Conservation (phyloP, 2,888 invertebrate species). For the Emesis russula region DNA sequence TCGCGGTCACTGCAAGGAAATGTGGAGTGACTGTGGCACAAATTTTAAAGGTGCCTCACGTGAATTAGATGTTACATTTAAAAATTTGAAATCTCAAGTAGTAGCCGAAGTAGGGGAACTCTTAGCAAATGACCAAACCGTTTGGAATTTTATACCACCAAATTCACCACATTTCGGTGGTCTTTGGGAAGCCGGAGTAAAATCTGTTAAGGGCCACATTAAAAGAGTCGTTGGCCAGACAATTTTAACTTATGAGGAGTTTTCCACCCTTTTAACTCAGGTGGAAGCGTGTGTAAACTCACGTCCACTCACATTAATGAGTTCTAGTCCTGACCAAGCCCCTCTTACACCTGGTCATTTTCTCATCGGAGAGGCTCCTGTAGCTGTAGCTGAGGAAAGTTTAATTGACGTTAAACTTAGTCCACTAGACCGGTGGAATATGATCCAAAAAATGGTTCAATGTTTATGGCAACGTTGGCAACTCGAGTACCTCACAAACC, state of each 20-base stretch:
- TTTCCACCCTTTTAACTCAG: slow-evolving; percentile 54
- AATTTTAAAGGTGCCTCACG: too few species aligned
- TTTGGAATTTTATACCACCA: slow-evolving; percentile 75
- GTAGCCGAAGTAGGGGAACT: slow-evolving; percentile 69
- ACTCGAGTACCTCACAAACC: too few species aligned
- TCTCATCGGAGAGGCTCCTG: too few species aligned
- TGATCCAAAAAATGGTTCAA: too few species aligned
- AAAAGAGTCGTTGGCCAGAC: slow-evolving; percentile 66
- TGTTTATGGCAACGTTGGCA: too few species aligned
- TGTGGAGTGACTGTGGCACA: too few species aligned
- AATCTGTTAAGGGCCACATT: slow-evolving; percentile 63
- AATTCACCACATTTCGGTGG: slow-evolving; percentile 73
- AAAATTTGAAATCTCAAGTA: slow-evolving; percentile 42
- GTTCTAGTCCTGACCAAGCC: too few species aligned
- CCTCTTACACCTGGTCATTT: too few species aligned
- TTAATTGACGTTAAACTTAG: too few species aligned
- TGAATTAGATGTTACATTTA: slow-evolving; percentile 41
- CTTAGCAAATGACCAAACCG: slow-evolving; percentile 56
- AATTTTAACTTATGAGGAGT: slow-evolving; percentile 56
- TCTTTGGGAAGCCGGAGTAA: slow-evolving; percentile 73
- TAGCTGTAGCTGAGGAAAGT: too few species aligned
- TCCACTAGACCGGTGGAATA: too few species aligned
- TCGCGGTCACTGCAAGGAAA: too few species aligned
- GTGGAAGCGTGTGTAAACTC: slow-evolving; percentile 74
- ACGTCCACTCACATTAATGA: slow-evolving; percentile 36